Conservation (phyloP, 1,140 invertebrate species). For the Diorhabda elongata region DNA sequence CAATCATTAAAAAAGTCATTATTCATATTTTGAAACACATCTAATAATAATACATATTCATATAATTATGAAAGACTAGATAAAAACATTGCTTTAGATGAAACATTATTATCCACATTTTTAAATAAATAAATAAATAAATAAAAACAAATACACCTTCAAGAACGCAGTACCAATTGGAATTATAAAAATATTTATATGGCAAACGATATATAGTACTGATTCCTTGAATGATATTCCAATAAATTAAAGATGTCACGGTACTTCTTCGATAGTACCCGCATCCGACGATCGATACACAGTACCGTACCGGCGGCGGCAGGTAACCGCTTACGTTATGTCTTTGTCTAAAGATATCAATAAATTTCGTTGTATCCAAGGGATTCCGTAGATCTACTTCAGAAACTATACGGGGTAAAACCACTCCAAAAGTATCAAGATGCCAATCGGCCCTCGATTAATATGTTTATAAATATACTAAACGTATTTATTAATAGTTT, state of each 20-base stretch:
- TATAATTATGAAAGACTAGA: no score
- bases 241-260: slow-evolving; percentile 1
- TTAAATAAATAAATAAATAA: neutral
- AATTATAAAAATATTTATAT: slow-evolving; percentile 3
- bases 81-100: no score
- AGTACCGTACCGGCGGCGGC: neutral
- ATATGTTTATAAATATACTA: no score
- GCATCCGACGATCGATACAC: neutral
- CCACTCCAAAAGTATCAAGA: no score
- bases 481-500: no score
- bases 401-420: no score
- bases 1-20: no score
- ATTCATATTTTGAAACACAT: no score
- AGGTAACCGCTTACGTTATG: neutral
- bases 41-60: no score
- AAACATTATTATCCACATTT: neutral
- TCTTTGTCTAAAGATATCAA: neutral
- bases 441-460: no score
- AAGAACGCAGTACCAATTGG: neutral
- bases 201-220: slow-evolving; percentile 2
- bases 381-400: no score
- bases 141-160: neutral
- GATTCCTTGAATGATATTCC: slow-evolving; percentile 2
- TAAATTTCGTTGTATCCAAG: neutral
- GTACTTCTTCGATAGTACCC: slow-evolving; percentile 1